These are phyloP conservation scores for Psilopsiagon aurifrons DNA, from an alignment of 2,113 vertebrate genomes.

Conservation along the genomic window DNA sequence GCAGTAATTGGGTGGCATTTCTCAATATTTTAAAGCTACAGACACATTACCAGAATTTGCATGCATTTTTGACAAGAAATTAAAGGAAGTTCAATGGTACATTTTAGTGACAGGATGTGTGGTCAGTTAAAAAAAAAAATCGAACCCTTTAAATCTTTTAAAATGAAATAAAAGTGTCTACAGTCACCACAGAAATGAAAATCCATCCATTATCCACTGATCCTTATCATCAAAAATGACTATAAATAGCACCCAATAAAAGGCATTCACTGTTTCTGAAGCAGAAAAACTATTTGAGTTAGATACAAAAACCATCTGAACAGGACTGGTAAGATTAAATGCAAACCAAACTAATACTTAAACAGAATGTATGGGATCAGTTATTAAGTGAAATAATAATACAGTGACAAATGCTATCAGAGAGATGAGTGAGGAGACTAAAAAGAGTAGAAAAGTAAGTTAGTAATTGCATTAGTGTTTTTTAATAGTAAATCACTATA, in stretches of 20 bases:
- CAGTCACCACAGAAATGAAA: conserved; percentile 42
- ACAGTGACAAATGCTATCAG: neutral
- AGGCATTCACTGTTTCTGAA: neutral
- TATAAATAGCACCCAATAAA: conserved; percentile 23
- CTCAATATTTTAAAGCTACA: neutral
- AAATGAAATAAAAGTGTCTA: conserved; percentile 1
- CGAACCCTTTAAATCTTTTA: neutral
- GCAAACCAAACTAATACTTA: conserved; percentile 34
- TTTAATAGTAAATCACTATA: neutral
- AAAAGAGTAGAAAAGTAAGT: neutral
- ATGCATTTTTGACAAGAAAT: neutral
- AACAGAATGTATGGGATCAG: neutral
- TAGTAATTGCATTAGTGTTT: neutral
- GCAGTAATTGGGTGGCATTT: neutral
- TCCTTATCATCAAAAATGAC: conserved; percentile 31
- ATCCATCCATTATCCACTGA: conserved; percentile 11
- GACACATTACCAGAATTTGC: neutral
- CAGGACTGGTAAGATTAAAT: conserved; percentile 36
- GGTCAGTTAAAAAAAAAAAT: neutral
- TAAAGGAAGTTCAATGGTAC: neutral
- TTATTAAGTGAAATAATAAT: conserved; percentile 36
- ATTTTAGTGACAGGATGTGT: neutral
- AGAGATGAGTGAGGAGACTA: conserved; percentile 24
- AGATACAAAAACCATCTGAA: conserved; percentile 15
- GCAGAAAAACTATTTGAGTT: neutral